A percentile compares a stretch with the other conserved stretches of the same genome.
phyloP scores from a whole-genome alignment of 2,113 vertebrate species.

The Cryptoleucopteryx plumbea region DNA sequence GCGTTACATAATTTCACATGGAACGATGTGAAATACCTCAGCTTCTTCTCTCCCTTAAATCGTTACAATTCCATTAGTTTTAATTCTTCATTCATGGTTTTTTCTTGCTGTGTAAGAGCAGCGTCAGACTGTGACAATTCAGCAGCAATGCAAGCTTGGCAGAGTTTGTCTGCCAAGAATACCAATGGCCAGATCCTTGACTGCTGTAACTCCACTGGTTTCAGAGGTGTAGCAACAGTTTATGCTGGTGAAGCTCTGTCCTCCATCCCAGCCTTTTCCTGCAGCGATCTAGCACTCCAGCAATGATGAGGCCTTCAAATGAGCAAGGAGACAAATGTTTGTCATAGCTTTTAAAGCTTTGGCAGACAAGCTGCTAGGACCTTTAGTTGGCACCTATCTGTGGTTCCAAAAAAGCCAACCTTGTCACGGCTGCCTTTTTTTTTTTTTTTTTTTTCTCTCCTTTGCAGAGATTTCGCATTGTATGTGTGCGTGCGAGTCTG shows the following conservation, averaged over 20 bases:
- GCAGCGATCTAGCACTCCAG: neutral
- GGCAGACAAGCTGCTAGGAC: conserved; percentile 47
- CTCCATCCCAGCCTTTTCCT: neutral
- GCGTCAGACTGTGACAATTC: neutral
- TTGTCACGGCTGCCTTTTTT: conserved; percentile 44
- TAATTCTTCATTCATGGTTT: accelerated
- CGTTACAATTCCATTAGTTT: neutral
- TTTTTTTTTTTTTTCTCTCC: neutral
- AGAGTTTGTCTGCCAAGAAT: neutral
- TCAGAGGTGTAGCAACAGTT: neutral
- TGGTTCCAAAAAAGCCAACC: conserved; percentile 62
- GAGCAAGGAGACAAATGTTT: conserved; percentile 46
- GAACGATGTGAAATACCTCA: neutral
- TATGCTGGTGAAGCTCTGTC: neutral
- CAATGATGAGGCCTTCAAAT: conserved; percentile 2
- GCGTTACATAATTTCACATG: neutral
- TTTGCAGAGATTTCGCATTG: conserved; percentile 7
- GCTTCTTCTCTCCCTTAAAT: neutral
- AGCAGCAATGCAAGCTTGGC: accelerated
- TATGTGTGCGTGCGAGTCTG: neutral
- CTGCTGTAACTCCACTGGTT: accelerated
- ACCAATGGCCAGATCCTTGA: accelerated
- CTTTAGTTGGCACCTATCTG: conserved; percentile 27
- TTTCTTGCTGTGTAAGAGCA: neutral
- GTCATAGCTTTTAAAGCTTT: conserved; percentile 23